Percentiles rank a stretch among this genome's conserved stretches.
Conservation (phyloP, 2,797 vertebrate genomes). For the Rhadinocentrus ornatus region DNA sequence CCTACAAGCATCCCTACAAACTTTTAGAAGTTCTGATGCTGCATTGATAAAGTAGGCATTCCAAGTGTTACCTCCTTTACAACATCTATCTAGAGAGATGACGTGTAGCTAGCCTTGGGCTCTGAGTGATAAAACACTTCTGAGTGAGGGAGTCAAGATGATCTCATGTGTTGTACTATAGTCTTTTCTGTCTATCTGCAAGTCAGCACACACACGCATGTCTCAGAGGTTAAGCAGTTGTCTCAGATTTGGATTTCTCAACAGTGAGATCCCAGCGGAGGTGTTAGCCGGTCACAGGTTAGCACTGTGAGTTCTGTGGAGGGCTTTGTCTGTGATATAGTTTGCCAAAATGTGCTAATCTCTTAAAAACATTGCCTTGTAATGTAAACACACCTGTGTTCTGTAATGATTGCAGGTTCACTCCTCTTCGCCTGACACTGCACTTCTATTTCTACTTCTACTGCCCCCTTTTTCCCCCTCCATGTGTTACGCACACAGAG, state of each 20-base stretch:
- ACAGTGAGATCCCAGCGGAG: constrained; percentile 40
- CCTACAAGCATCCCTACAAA: neutral
- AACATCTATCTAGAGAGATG: constrained; percentile 21
- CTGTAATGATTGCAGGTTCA: constrained; percentile 40
- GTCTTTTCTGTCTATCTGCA: constrained; percentile 29
- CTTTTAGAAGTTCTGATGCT: constrained; percentile 12
- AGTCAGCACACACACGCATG: constrained; percentile 23
- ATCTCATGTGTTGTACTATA: constrained; percentile 65
- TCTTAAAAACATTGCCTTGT: constrained; percentile 39
- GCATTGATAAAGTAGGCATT: constrained; percentile 47
- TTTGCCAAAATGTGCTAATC: constrained; percentile 45
- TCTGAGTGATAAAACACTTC: constrained; percentile 55
- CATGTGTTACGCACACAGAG: neutral
- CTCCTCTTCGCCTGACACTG: constrained; percentile 15
- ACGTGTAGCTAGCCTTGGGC: constrained; percentile 17
- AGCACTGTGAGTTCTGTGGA: constrained; percentile 29
- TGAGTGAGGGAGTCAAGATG: constrained; percentile 46
- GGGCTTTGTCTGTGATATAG: constrained; percentile 36
- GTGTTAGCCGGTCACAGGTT: constrained; percentile 42
- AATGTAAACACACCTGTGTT: constrained; percentile 75
- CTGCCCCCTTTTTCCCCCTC: neutral
- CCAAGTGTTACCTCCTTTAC: constrained; percentile 34
- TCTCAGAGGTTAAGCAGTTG: constrained; percentile 18
- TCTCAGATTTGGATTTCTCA: constrained; percentile 38
- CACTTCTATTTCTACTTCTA: constrained; percentile 12